Conservation (phyloP, 1,140 invertebrate genomes). For the Drusus annulatus region DNA sequence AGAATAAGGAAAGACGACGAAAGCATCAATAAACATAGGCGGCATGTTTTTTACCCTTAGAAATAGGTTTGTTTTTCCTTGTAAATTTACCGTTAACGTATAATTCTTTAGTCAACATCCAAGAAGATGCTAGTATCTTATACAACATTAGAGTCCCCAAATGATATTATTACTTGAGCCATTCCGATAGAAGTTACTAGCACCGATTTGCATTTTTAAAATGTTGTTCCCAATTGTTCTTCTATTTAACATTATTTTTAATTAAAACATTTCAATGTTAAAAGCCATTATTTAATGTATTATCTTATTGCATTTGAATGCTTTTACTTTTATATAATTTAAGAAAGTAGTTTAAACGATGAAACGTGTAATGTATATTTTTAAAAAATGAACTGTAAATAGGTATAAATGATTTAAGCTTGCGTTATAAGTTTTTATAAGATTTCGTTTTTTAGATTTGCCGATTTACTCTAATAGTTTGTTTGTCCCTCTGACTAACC, state of each 20-base stretch:
- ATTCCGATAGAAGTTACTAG: conserved; percentile 39
- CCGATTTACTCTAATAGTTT: too few species aligned
- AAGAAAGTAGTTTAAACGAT: conserved; percentile 17
- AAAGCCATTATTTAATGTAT: conserved; percentile 53
- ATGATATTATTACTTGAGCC: conserved; percentile 38
- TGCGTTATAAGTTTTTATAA: conserved; percentile 15
- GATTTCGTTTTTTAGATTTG: conserved; percentile 18
- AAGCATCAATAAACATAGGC: conserved; percentile 66
- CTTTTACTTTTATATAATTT: conserved; percentile 34
- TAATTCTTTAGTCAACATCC: background rate
- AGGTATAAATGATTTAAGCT: conserved; percentile 23
- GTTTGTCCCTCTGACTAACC: too few species aligned
- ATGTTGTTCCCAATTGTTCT: conserved; percentile 9
- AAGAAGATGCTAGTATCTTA: background rate
- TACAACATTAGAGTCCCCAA: background rate
- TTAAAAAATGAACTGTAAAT: conserved; percentile 38
- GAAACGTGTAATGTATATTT: conserved; percentile 35
- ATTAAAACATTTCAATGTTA: conserved; percentile 45
- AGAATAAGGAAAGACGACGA: conserved; percentile 68
- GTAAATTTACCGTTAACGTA: conserved; percentile 11
- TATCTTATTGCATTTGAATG: conserved; percentile 44
- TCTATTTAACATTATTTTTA: conserved; percentile 9
- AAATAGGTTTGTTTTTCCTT: background rate
- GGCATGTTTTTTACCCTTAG: too few species aligned
- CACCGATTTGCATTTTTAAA: conserved; percentile 17